Base-by-base conservation (phyloP, 2,113 vertebrate genomes). In the Oryzias celebensis region DNA sequence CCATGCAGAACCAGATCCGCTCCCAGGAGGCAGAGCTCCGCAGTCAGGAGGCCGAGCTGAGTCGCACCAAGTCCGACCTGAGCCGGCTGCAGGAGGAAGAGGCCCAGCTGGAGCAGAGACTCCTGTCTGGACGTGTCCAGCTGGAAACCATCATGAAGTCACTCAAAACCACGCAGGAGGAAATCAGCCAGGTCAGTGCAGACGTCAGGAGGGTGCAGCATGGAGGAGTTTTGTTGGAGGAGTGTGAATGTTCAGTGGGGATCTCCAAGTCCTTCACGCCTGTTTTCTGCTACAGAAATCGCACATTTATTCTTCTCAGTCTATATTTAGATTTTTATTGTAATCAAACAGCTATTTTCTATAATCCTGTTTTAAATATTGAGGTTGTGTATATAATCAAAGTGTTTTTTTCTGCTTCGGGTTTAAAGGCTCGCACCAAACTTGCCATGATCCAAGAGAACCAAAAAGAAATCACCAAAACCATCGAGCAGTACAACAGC, bases 121-220 rank as follows among this genome's bases (percentile, higher is more conserved):
- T 98, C 58, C 91, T 92, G 71, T 93, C 95, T 0, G 95, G 95
- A 7, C 94, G 91, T 0, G 92, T 92, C 24, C 95, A 98, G 69
- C 92, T 99, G 54, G 96, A 98, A 66, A 95, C 94, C 69, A 96
- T 99, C 63, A 85, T 94, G 15, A 96, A 95, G 69, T 97, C 96
- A 1, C 87, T 99, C 44, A 93, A 93, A 73, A 94, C 92, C 63
- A 98, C 97, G 0, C 96, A 98, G 66, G 95, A 98, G 2, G 97
- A 99, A 84, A 96, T 98, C 85, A 94, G 91, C 71, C 95, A 98
- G 97, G 97, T 98, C 50, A 69, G 75, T 56, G 24, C 51, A 24
- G 18, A 54, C 15, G 8, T n/a, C 68, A 36, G 7, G 31, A 36
- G 31, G 31, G 8, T 3, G 36, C 36, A 10, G 36, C 36, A 10